phyloP scores from a whole-genome alignment of 2,888 invertebrate species.

The Candidula unifasciata region DNA sequence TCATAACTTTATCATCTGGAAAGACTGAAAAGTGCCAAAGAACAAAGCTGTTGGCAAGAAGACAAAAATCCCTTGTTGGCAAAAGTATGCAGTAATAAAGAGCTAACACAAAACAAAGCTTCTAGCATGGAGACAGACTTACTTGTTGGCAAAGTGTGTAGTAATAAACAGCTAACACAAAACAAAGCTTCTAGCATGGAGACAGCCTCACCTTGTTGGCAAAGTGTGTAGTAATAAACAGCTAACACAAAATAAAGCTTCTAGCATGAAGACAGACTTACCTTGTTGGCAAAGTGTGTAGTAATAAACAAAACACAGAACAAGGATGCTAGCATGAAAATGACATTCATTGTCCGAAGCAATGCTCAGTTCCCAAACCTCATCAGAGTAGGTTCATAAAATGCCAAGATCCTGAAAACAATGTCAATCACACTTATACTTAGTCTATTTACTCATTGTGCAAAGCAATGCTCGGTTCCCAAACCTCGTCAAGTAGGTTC shows the following conservation, averaged over 20 bases:
- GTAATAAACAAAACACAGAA: slow-evolving; percentile 63
- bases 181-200: background rate
- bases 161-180: background rate
- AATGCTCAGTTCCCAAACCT: background rate
- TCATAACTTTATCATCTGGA: no score
- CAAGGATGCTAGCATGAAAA: slow-evolving; percentile 47
- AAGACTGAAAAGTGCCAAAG: no score
- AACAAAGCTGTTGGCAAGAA: no score
- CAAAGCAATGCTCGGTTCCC: background rate
- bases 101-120: no score
- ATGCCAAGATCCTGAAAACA: no score
- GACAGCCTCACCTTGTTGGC: background rate
- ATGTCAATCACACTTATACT: no score
- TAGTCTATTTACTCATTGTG: background rate
- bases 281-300: slow-evolving; percentile 72
- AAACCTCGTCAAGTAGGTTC: no score
- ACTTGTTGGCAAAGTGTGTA: background rate
- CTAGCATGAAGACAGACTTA: slow-evolving; percentile 42
- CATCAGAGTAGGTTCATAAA: no score
- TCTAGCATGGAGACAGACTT: no score
- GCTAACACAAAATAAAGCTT: background rate
- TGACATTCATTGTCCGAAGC: slow-evolving; percentile 17
- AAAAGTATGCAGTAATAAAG: no score
- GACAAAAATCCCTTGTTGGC: no score
- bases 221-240: background rate